phyloP scores from a whole-genome alignment of 2,888 invertebrate genomes.

The Tinea trinotella region DNA sequence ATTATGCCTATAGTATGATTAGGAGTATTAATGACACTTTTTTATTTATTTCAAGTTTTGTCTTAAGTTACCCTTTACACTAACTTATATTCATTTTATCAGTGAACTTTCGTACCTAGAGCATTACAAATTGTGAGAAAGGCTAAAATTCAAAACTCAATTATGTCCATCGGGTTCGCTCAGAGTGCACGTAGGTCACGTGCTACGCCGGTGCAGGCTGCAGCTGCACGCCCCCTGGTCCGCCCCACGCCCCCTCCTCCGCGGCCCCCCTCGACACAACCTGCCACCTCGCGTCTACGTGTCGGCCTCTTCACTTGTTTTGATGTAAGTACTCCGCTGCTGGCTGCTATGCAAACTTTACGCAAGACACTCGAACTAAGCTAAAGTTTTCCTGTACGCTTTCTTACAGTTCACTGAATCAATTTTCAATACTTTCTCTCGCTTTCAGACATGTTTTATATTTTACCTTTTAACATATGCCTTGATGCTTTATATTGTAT shows the following conservation, averaged over 20 bases:
- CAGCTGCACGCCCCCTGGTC: constrained; percentile 54
- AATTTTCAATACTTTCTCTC: neutral
- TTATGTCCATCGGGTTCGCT: constrained; percentile 4
- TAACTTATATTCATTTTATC: neutral
- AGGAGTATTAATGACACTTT: too few species aligned
- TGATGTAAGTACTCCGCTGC: constrained; percentile 65
- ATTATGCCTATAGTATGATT: too few species aligned
- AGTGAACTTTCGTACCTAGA: neutral
- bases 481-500: too few species aligned
- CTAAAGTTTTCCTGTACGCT: constrained; percentile 4
- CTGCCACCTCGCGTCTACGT: constrained; percentile 20
- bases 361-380: constrained; percentile 10
- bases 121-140: neutral
- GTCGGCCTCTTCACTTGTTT: constrained; percentile 54
- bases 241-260: constrained; percentile 42
- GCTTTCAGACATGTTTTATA: neutral
- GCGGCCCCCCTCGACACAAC: constrained; percentile 24
- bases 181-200: constrained; percentile 41
- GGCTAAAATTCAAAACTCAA: constrained; percentile 17
- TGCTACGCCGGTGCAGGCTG: constrained; percentile 39
- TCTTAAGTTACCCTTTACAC: too few species aligned
- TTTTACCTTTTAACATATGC: too few species aligned
- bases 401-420: constrained; percentile 1
- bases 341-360: constrained; percentile 47
- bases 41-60: too few species aligned